phyloP scores from a whole-genome alignment of 92 coral and sea anemone genomes.

The Pocillopora grandis region DNA sequence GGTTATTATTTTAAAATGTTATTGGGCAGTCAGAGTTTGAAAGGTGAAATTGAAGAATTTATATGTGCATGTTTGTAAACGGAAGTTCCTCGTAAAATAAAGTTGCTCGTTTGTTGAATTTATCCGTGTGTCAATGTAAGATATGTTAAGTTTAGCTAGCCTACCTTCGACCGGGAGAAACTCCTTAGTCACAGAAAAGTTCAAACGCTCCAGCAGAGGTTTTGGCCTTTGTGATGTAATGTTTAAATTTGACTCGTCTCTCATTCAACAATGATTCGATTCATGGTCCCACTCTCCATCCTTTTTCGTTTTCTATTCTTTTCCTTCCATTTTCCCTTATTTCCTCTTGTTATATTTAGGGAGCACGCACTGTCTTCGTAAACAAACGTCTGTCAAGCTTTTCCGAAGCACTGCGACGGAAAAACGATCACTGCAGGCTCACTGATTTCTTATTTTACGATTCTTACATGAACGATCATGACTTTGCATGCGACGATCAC shows the following conservation, averaged over 20 bases:
- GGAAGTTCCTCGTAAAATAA: constrained; percentile 2
- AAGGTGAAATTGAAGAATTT: background rate
- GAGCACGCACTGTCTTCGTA: background rate
- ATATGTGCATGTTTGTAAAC: constrained; percentile 23
- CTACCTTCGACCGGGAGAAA: no score
- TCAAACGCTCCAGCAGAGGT: no score
- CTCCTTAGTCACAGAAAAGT: no score
- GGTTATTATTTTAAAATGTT: background rate
- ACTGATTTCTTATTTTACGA: background rate
- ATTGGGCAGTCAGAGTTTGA: background rate
- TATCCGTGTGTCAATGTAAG: background rate
- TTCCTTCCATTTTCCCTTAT: background rate
- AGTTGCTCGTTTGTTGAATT: constrained; percentile 14
- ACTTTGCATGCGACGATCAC: background rate
- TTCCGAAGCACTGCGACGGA: background rate
- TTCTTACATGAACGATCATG: background rate
- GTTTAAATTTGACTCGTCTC: no score
- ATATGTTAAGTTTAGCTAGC: background rate
- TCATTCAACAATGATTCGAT: no score
- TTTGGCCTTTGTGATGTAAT: no score
- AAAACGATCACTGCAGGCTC: constrained; percentile 1
- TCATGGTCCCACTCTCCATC: no score
- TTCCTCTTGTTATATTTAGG: background rate
- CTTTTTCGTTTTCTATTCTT: background rate
- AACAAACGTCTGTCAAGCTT: background rate